These are phyloP conservation scores for Elysia crispata DNA, from an alignment of 2,888 invertebrate genomes.

Conservation along the genomic window DNA sequence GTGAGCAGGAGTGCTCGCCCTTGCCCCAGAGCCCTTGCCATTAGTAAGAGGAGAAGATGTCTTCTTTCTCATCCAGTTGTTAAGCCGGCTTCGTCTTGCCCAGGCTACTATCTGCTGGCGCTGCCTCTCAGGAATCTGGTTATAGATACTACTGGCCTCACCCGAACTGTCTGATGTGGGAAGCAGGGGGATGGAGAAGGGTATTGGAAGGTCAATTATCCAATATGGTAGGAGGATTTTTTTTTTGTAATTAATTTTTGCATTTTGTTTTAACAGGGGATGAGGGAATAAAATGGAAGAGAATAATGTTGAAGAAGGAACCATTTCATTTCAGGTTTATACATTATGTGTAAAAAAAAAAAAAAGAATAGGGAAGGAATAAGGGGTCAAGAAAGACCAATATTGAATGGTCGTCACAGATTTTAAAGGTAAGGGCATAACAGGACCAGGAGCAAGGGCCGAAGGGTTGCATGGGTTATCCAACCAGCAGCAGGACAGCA, in stretches of 20 bases:
- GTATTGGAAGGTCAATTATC: not conserved
- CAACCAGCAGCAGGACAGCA: too few species aligned
- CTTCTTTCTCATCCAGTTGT: conserved; percentile 42
- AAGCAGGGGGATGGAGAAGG: not conserved
- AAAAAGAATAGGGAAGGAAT: not conserved
- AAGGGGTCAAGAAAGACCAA: too few species aligned
- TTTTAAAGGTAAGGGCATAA: not conserved
- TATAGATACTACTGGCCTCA: conserved; percentile 27
- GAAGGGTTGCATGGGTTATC: not conserved
- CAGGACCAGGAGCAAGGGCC: not conserved
- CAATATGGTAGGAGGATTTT: not conserved
- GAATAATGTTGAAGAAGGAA: not conserved
- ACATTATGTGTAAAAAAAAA: not conserved
- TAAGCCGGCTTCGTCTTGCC: conserved; percentile 41
- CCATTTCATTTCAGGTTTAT: not conserved
- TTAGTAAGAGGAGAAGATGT: conserved; percentile 14
- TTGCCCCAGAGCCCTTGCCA: conserved; percentile 33
- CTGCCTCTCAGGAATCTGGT: conserved; percentile 39
- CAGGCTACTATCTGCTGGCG: conserved; percentile 42
- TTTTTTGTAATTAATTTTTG: too few species aligned
- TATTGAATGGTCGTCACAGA: too few species aligned
- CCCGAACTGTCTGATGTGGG: not conserved
- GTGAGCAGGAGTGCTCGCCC: too few species aligned
- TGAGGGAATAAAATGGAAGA: not conserved
- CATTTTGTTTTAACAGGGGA: not conserved